A percentile compares a stretch with the other conserved stretches of the same genome.
Evolutionary conservation across 2,888 invertebrate species (phyloP).

Genomic region (Mythimna loreyi): DNA sequence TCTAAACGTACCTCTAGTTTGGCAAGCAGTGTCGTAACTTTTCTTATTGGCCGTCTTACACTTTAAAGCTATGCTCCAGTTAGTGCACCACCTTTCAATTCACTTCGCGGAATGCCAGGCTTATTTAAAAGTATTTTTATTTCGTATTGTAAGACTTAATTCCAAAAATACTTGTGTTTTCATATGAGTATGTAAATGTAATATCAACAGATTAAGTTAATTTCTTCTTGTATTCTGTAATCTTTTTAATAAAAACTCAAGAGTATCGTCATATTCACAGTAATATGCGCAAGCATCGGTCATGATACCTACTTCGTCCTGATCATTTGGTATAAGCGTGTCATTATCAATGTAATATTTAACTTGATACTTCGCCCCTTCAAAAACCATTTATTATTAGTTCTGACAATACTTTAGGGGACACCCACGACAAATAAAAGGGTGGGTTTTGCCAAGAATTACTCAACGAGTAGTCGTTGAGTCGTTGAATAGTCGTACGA

Average conservation of each 20-base stretch:
- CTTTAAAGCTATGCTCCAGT: background rate
- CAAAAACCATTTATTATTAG: background rate
- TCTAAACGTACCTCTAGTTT: too few relatives aligned
- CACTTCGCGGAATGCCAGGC: conserved; percentile 1
- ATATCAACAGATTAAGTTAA: background rate
- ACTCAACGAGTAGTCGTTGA: too few relatives aligned
- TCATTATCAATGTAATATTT: too few relatives aligned
- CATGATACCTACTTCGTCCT: background rate
- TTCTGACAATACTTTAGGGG: background rate
- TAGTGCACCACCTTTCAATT: background rate
- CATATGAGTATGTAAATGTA: background rate
- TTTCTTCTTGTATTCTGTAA: background rate
- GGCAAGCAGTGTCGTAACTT: conserved; percentile 9
- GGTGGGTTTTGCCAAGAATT: conserved; percentile 5
- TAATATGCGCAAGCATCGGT: background rate
- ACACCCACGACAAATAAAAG: background rate
- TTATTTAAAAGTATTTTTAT: background rate
- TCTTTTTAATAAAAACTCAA: background rate
- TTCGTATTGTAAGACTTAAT: background rate
- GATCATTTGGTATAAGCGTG: too few relatives aligned
- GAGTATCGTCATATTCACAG: background rate
- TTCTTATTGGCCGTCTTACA: conserved; percentile 17
- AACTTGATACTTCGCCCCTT: background rate
- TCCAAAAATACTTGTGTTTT: background rate
- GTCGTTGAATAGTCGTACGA: too few relatives aligned